Evolutionary conservation across 2,797 vertebrate species (phyloP).

Genomic region (Cyprinodon diabolis): DNA sequence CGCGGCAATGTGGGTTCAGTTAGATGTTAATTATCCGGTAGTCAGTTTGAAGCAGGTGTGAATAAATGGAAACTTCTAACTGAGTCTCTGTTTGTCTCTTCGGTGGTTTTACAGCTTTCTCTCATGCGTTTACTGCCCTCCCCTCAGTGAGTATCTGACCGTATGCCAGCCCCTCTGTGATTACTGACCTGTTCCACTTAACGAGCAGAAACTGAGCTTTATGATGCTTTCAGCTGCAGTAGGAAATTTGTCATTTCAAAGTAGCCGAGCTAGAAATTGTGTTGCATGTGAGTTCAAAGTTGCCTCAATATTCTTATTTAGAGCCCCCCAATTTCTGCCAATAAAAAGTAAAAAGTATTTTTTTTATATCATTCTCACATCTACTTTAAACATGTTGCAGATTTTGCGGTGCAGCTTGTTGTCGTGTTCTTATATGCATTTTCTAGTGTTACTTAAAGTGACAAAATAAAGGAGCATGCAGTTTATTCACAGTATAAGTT

Average conservation of each 20-base stretch:
- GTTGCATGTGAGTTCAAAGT: neutral
- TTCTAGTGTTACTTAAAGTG: too few relatives aligned
- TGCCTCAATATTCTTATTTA: too few relatives aligned
- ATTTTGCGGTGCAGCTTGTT: too few relatives aligned
- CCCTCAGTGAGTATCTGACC: slow-evolving; percentile 5
- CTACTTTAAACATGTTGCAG: too few relatives aligned
- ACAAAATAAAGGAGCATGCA: too few relatives aligned
- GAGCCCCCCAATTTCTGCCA: too few relatives aligned
- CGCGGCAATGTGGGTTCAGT: neutral
- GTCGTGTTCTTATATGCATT: too few relatives aligned
- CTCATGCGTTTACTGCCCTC: slow-evolving; percentile 2
- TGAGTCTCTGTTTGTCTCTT: neutral
- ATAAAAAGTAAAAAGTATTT: too few relatives aligned
- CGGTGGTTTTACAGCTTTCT: slow-evolving; percentile 6
- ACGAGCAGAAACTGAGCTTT: slow-evolving; percentile 31
- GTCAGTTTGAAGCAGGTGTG: neutral
- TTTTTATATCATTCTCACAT: too few relatives aligned
- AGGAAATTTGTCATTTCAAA: slow-evolving; percentile 24
- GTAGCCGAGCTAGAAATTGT: neutral
- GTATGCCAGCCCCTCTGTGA: slow-evolving; percentile 13
- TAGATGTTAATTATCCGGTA: neutral
- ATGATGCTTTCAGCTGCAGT: slow-evolving; percentile 39
- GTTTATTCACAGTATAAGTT: too few relatives aligned
- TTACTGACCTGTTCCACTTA: slow-evolving; percentile 16
- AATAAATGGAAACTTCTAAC: neutral